phyloP scores from a whole-genome alignment of 2,888 invertebrate genomes.

The Epicampocera succincta region DNA sequence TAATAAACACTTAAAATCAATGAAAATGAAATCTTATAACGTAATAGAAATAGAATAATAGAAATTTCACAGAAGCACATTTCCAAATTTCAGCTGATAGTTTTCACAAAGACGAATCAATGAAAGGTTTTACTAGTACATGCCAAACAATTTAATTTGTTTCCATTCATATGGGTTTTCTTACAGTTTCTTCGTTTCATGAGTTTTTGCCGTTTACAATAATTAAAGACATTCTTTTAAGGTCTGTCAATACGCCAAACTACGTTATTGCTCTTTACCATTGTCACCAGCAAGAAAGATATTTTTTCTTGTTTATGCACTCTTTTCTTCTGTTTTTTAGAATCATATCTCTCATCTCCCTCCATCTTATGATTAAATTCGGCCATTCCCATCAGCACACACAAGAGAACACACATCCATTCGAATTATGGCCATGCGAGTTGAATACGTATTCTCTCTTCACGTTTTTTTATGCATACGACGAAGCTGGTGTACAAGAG shows the following conservation, averaged over 20 bases:
- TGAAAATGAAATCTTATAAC: no score
- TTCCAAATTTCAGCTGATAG: no score
- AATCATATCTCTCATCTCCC: slow-evolving; percentile 17
- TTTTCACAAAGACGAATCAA: no score
- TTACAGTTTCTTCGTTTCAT: no score
- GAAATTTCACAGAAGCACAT: no score
- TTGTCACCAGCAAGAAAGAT: slow-evolving; percentile 45
- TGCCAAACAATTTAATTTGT: no score
- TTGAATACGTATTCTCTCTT: slow-evolving; percentile 4
- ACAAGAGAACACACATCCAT: neutral
- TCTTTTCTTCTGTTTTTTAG: slow-evolving; percentile 7
- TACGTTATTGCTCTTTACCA: slow-evolving; percentile 18
- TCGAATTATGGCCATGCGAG: slow-evolving; percentile 35
- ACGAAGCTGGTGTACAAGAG: slow-evolving; percentile 13
- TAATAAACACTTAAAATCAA: no score
- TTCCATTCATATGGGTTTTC: no score
- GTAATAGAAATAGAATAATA: no score
- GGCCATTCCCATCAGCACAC: slow-evolving; percentile 44
- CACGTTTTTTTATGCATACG: neutral
- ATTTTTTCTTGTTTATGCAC: slow-evolving; percentile 11
- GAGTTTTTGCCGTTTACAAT: no score
- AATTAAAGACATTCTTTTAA: slow-evolving; percentile 31
- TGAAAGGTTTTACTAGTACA: no score
- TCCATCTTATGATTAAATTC: slow-evolving; percentile 21
- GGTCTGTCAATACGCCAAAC: slow-evolving; percentile 2